Evolutionary conservation across 2,888 invertebrate species (phyloP), one percentile per base, ranked within the genome.

Genomic region (Autographa pulchrina): DNA sequence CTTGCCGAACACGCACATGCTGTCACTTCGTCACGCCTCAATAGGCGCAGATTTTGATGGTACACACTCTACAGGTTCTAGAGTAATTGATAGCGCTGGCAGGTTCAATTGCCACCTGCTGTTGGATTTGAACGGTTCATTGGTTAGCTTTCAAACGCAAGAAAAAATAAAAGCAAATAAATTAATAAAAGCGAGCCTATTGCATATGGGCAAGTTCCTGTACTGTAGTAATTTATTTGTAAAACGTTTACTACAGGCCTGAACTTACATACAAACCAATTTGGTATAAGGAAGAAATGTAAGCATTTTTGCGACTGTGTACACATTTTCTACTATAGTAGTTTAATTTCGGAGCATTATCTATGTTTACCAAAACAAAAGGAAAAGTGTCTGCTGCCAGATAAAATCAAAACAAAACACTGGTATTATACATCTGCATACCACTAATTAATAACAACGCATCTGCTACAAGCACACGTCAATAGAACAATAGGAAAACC

Each of bases 401-500:
- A 76, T 76, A 25, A 56, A 76, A 74, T 78, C 76, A 68, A 68
- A 71, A 65, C 71, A 77, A 73, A 70, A 65, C 64, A 68, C 72
- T 74, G 74, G 77, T 74, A 75, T 67, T 56, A 58, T 54, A 76
- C 65, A 83, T 81, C 66, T 71, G 71, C 72, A 70, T 65, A 54
- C 16, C 48, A 35, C 66, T 69, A 74, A 77, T 77, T 74, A 77
- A 72, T 68, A 61, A 62, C 67, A 61, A 60, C 63, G 25, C 77
- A 77, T 68, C 77, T 77, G 77, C 70, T 60, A 64, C 58, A 63
- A 35, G 62, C 56, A 13, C 67, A 72, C 74, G 77, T 82, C 84
- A 75, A 68, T 77, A 75, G 70, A 78, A 82, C 77, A 83, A 84
- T 83, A 80, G 74, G 74, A 83, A 82, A 84, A 84, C 77, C 75